These are phyloP conservation scores for Pyrrhia umbra DNA, from an alignment of 2,888 invertebrate species.

Conservation along the genomic window DNA sequence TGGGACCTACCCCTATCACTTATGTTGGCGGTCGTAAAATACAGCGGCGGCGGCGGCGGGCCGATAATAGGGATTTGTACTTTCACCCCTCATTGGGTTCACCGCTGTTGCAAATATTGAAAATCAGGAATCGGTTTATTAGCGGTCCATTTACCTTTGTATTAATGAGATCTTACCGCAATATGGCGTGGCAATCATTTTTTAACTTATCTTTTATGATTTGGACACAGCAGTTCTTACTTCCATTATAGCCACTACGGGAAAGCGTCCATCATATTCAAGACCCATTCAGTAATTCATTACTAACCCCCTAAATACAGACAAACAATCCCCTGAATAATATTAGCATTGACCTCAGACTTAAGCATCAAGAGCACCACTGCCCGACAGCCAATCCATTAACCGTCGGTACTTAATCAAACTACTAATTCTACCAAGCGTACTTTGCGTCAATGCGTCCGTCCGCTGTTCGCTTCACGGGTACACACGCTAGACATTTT, in stretches of 20 bases:
- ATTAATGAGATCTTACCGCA: neutral
- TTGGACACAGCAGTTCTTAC: too few relatives aligned
- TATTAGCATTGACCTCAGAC: too few relatives aligned
- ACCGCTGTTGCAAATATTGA: constrained; percentile 27
- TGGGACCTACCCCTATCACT: constrained; percentile 45
- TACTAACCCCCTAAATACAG: neutral
- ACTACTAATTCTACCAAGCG: constrained; percentile 10
- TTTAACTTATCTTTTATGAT: neutral
- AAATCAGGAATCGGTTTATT: constrained; percentile 12
- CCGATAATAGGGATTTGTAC: constrained; percentile 45
- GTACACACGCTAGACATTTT: constrained; percentile 29
- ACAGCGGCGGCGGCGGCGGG: constrained; percentile 12
- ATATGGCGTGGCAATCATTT: neutral
- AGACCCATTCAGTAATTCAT: neutral
- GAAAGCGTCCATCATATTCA: neutral
- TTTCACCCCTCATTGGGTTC: constrained; percentile 39
- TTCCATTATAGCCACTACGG: too few relatives aligned
- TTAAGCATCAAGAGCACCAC: neutral
- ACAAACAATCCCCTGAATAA: neutral
- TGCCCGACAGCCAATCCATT: neutral
- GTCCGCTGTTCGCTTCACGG: neutral
- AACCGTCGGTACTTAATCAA: constrained; percentile 22
- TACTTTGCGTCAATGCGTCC: constrained; percentile 12
- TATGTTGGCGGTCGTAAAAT: constrained; percentile 43
- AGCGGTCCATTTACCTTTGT: constrained; percentile 6